phyloP scores from a whole-genome alignment of 2,888 invertebrate species.

The Sialis lutaria region DNA sequence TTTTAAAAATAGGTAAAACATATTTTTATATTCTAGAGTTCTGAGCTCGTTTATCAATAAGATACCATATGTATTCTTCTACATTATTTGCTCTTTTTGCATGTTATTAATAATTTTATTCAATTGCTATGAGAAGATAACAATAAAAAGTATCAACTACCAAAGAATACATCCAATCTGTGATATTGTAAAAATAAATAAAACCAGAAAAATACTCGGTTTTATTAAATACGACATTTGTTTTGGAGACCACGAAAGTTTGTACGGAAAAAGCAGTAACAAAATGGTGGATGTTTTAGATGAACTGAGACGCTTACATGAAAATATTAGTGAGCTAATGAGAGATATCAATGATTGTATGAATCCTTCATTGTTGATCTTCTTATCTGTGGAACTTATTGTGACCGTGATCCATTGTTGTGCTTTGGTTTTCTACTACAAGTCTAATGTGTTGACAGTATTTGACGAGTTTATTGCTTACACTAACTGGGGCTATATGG shows the following conservation, averaged over 20 bases:
- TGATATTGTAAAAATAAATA: slow-evolving; percentile 18
- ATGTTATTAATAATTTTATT: slow-evolving; percentile 16
- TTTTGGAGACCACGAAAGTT: slow-evolving; percentile 15
- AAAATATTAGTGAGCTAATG: slow-evolving; percentile 20
- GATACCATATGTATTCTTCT: slow-evolving; percentile 18
- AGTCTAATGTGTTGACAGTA: slow-evolving; percentile 8
- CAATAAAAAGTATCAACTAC: slow-evolving; percentile 18
- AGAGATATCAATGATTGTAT: slow-evolving; percentile 19
- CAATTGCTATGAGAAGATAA: slow-evolving; percentile 22
- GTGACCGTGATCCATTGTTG: slow-evolving; percentile 23
- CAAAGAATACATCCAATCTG: slow-evolving; percentile 20
- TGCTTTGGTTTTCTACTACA: slow-evolving; percentile 22
- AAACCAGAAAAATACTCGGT: slow-evolving; percentile 18
- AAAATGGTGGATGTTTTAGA: slow-evolving; percentile 16
- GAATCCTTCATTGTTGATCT: slow-evolving; percentile 21
- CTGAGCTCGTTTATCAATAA: slow-evolving; percentile 17
- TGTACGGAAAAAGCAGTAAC: not conserved
- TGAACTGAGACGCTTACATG: slow-evolving; percentile 21
- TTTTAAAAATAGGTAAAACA: too few relatives aligned
- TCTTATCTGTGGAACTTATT: slow-evolving; percentile 20
- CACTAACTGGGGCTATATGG: too few relatives aligned
- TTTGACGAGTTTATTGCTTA: too few relatives aligned
- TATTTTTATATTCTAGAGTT: too few relatives aligned
- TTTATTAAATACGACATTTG: slow-evolving; percentile 17
- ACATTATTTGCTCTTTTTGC: slow-evolving; percentile 15